Conservation (phyloP, 2,113 vertebrate genomes). For the Sus scrofa region T2T-Sscrofa CM000813.6:133187001-133187500, state of each 20-base stretch:
- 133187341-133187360: not conserved
- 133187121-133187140: not conserved
- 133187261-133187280: constrained; percentile 38
- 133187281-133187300: not conserved
- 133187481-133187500: not conserved
- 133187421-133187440: not conserved
- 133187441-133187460: not conserved
- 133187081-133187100: not conserved
- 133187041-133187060: not conserved
- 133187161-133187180: not conserved
- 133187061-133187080: not conserved
- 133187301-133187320: not conserved
- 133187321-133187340: too few relatives aligned
- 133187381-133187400: accelerated
- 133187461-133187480: not conserved
- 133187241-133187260: not conserved
- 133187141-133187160: not conserved
- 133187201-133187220: not conserved
- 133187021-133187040: not conserved
- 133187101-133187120: not conserved
- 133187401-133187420: not conserved
- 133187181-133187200: not conserved
- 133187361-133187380: accelerated
- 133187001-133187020: constrained; percentile 10
- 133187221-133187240: constrained; percentile 42